Percentiles rank a stretch among this genome's conserved stretches.
Conservation (phyloP, 1,140 invertebrate genomes). For the Cherax quadricarinatus region DNA sequence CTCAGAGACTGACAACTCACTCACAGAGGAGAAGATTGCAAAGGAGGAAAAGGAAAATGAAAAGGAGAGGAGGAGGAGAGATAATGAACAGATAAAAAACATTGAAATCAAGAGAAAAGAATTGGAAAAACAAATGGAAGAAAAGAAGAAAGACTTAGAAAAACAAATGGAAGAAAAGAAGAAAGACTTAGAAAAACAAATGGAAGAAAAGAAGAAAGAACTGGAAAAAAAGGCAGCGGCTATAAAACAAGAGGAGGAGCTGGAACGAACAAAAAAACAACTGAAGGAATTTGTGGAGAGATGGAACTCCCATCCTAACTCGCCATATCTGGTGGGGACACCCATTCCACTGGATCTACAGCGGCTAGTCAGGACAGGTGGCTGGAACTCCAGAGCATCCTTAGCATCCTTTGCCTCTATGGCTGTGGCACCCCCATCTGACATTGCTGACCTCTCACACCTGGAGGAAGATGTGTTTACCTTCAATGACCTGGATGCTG, state of each 20-base stretch:
- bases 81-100: conserved; percentile 74
- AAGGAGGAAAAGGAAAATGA: conserved; percentile 14
- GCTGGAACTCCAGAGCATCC: conserved; percentile 66
- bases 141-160: conserved; percentile 83
- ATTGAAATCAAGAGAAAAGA: not conserved
- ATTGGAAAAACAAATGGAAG: conserved; percentile 87
- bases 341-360: conserved; percentile 50
- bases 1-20: not conserved
- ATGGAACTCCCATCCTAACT: conserved; percentile 90
- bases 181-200: conserved; percentile 5
- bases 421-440: conserved; percentile 84
- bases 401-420: conserved; percentile 76
- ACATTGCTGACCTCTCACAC: conserved; percentile 81
- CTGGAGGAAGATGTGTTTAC: conserved; percentile 79
- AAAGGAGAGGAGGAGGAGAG: conserved; percentile 78
- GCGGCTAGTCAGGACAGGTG: not conserved
- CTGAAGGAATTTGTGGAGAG: conserved; percentile 89
- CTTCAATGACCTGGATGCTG: conserved; percentile 76
- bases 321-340: conserved; percentile 87
- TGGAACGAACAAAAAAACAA: conserved; percentile 91
- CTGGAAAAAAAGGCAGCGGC: conserved; percentile 9
- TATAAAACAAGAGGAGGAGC: conserved; percentile 76
- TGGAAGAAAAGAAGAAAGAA: conserved; percentile 5
- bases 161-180: conserved; percentile 22
- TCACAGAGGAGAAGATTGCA: not conserved